Evolutionary conservation across 2,113 vertebrate genomes (phyloP), one percentile per base, ranked within the genome.

Genomic region (Oncorhynchus kisutch): DNA sequence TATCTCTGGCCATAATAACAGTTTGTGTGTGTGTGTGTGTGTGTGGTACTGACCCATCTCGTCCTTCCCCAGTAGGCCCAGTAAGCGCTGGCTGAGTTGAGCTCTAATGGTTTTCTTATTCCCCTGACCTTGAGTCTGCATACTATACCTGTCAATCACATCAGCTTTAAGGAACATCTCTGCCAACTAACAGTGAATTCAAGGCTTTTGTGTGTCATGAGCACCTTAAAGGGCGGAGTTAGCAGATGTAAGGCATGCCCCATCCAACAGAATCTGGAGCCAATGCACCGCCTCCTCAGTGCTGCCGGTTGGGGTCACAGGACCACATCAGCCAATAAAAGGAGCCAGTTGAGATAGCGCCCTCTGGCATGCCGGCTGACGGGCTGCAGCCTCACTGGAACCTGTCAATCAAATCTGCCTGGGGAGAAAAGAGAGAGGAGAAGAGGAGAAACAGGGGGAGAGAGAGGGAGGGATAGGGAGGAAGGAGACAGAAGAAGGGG

Each of bases 11-110:
- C 39, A 8, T 39, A 39, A 39, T 39, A 39, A 39, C 34, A 39
- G 39, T 67, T 4, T 67, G 65, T 24, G 13, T 22, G 25, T 72
- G 22, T 27, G 25, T 72, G 22, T 27, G 11, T 39, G 31, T 24
- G 39, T 49, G 39, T 48, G 6, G 24, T 29, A 70, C 79, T 11
- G 12, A 81, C 79, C 71, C 49, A 14, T 51, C 14, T 25, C 27
- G 9, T 73, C 29, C 67, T 74, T 29, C 57, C 79, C 75, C 27
- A 81, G 79, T 2, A 81, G 75, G 13, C 67, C 16, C 16, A 81
- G 75, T 24, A 81, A 54, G n/a, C 57, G 60, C 6, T 14, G 1
- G 45, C 75, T 57, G 45, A 81, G 57, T 39, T 48, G 27, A 45
- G 7, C 22, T 18, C 39, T 71, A 7, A 71, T 68, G 1, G 2